Evolutionary conservation across 2,888 invertebrate species (phyloP), one percentile per base, ranked within the genome.

Genomic region (Polyploca ridens): DNA sequence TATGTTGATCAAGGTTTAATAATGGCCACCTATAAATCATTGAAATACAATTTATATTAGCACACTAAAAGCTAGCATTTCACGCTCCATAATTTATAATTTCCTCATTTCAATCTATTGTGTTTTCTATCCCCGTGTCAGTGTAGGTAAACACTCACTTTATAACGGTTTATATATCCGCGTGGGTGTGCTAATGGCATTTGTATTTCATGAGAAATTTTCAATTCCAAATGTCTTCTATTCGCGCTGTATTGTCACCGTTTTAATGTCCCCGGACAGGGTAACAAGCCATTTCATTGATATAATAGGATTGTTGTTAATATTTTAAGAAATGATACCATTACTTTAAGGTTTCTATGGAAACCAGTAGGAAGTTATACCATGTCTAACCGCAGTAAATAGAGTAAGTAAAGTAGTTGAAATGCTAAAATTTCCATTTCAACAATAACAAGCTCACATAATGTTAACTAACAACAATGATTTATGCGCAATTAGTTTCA

Each of bases 401-500:
- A 54, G 19, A 19, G 19, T 19, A 7, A 19, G 19, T 54, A 19
- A 54, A 54, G 54, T 19, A 54, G 54, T 19, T 10, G 16, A 54
- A 54, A n/a, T 54, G 19, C 54, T 54, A 54, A 54, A 16, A 54
- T 54, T 54, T 54, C 54, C 54, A 54, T 54, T 54, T 54, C 19
- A 10, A 54, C 19, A 19, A 54, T 19, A 19, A 67, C 66, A 74
- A 65, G 66, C 62, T 63, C 41, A 65, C 68, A 66, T 64, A 59
- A 65, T 57, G 66, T 75, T 68, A 64, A 68, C 64, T 71, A 76
- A 75, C 76, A 70, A 69, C 68, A 66, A 71, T 81, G 78, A 85
- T 85, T 84, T 85, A 85, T 83, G 73, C 74, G 79, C 82, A 80
- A 81, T 85, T 82, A 82, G 74, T 80, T 77, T 75, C 74, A 76